phyloP scores from a whole-genome alignment of 2,113 vertebrate genomes.

The Rhegmatorhina hoffmannsi region DNA sequence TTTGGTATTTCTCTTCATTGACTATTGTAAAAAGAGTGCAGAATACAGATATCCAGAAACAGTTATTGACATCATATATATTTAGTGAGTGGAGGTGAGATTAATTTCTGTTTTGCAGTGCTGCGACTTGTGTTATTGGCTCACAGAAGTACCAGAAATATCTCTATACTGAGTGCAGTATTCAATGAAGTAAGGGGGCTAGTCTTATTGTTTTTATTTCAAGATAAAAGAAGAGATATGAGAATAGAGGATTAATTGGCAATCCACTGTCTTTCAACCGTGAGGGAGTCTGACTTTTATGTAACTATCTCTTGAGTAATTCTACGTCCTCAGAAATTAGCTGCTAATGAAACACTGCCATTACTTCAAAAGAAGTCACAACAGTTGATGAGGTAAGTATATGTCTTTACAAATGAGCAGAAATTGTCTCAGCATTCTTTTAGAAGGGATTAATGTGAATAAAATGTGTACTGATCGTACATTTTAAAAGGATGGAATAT shows the following conservation, averaged over 20 bases:
- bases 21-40: background rate
- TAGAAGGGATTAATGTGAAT: background rate
- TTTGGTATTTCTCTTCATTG: background rate
- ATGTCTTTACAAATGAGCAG: constrained; percentile 12
- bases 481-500: background rate
- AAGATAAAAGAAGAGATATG: background rate
- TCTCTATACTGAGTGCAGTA: background rate
- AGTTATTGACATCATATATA: background rate
- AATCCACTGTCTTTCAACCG: background rate
- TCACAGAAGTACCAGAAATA: background rate
- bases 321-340: constrained; percentile 38
- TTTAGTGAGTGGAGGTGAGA: background rate
- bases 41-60: background rate
- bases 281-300: background rate
- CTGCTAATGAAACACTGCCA: constrained; percentile 28
- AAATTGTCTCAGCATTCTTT: constrained; percentile 7
- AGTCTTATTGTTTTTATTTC: background rate
- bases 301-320: background rate
- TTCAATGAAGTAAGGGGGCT: background rate
- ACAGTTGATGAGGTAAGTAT: background rate
- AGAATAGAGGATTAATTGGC: background rate
- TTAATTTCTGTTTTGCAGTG: background rate
- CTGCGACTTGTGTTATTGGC: background rate
- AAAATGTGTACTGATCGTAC: background rate
- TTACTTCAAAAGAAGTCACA: constrained; percentile 34